Conservation (phyloP, 2,113 vertebrate genomes). For the Chascanopsetta lugubris region DNA sequence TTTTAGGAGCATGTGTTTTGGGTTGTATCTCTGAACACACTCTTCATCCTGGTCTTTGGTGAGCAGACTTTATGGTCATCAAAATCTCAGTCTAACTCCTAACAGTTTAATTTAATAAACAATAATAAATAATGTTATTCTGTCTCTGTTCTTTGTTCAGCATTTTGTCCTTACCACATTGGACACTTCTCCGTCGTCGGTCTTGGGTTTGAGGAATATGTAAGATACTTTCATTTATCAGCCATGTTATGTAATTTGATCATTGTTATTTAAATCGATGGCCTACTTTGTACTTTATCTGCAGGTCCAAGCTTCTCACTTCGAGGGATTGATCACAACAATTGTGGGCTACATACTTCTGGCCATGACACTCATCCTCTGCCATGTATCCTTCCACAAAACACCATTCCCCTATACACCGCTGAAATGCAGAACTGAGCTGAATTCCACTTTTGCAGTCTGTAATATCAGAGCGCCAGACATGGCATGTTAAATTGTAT, state of each 20-base stretch:
- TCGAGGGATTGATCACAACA: slow-evolving; percentile 97
- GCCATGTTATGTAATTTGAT: not conserved
- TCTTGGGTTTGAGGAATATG: slow-evolving; percentile 96
- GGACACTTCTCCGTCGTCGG: slow-evolving; percentile 98
- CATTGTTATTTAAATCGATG: not conserved
- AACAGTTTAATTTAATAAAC: no score
- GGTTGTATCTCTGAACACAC: slow-evolving; percentile 97
- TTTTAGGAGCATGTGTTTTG: slow-evolving; percentile 97
- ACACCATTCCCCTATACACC: not conserved
- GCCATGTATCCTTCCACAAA: slow-evolving; percentile 93
- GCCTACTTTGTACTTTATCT: slow-evolving; percentile 25
- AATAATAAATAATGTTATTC: not conserved
- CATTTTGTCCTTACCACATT: slow-evolving; percentile 98
- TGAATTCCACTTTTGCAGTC: not conserved
- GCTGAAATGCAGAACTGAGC: not conserved
- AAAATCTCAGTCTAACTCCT: not conserved
- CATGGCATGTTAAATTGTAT: not conserved
- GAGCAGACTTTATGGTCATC: slow-evolving; percentile 57
- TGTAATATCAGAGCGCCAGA: not conserved
- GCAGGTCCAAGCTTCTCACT: slow-evolving; percentile 97
- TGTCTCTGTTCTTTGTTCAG: slow-evolving; percentile 65
- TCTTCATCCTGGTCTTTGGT: slow-evolving; percentile 99
- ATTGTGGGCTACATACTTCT: slow-evolving; percentile 97
- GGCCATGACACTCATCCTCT: slow-evolving; percentile 94
- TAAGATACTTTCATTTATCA: slow-evolving; percentile 75